Base-by-base conservation (phyloP, 2,113 vertebrate genomes). In the Passer domesticus region DNA sequence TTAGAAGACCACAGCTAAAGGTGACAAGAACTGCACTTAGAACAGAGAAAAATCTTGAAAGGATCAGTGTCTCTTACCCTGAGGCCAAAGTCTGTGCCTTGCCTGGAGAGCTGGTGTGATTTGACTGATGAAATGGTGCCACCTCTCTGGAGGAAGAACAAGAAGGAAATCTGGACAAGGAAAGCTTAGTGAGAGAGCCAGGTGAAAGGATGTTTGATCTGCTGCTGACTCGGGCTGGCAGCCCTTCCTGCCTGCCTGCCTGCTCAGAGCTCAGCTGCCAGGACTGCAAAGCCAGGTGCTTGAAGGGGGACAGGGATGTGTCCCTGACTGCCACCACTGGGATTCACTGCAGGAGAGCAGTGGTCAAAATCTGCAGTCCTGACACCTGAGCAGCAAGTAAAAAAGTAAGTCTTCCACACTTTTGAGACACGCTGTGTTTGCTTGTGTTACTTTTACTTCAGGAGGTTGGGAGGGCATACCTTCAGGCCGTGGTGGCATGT, bases 381-480 rank as follows among this genome's bases (percentile, higher is more conserved):
- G 43, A 30, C 46, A 81, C 8, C n/a, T 10, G 59, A 76, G 47
- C 72, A 80, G 9, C 6, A 47, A 83, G 58, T 67, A 13, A 43
- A 33, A 20, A 41, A 49, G 4, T 1, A 8, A 1, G 1, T 9
- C 31, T 56, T 47, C 41, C n/a, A 37, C 50, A 37, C 8, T 0
- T 0, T 1, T 55, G 27, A 55, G 63, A 50, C 18, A 33, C 9
- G 6, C 18, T 72, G 50, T 56, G 50, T 33, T 60, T 62, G 24
- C 46, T 91, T 3, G 1, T n/a, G 60, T 74, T 74, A n/a, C n/a
- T 84, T 94, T 56, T 82, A 28, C 47, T 87, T 50, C 5, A 55
- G 66, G n/a, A 77, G 43, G 11, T 5, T 70, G 73, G 56, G 66
- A 75, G 35, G 21, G 52, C 30, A 55, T 78, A 41, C 41, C 44